Evolutionary conservation across 1,140 invertebrate genomes (phyloP).

Genomic region (Maconellicoccus hirsutus): DNA sequence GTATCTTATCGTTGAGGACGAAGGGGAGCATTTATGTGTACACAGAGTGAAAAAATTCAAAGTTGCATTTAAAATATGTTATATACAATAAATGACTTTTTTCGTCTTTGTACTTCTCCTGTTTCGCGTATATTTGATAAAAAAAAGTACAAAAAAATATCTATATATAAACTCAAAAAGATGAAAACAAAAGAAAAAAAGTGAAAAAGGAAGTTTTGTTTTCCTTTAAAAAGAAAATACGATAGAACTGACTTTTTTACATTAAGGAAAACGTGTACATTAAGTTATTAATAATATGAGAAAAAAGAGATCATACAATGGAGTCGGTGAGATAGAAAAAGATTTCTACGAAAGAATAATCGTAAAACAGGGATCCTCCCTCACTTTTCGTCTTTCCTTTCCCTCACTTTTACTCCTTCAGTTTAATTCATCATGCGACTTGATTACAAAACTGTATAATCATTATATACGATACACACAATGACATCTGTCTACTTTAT

Average conservation of each 20-base stretch:
- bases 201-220: neutral
- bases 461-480: conserved; percentile 20
- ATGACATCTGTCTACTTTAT: conserved; percentile 21
- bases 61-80: no score
- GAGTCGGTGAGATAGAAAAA: conserved; percentile 22
- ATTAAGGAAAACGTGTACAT: conserved; percentile 22
- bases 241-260: conserved; percentile 19
- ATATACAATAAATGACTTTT: no score
- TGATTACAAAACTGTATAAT: conserved; percentile 22
- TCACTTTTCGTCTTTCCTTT: neutral
- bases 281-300: conserved; percentile 23
- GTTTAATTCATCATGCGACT: conserved; percentile 21
- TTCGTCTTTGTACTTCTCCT: neutral
- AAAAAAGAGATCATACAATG: conserved; percentile 19
- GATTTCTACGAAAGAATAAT: conserved; percentile 20
- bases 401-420: neutral
- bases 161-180: conserved; percentile 14
- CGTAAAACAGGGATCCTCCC: conserved; percentile 15
- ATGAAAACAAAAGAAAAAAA: conserved; percentile 20
- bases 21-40: no score
- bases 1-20: no score
- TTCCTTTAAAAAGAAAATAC: conserved; percentile 21
- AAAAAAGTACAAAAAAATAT: neutral
- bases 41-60: no score
- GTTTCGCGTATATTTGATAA: neutral